Conservation (phyloP, 1,140 invertebrate genomes). For the Temnothorax nylanderi region DNA sequence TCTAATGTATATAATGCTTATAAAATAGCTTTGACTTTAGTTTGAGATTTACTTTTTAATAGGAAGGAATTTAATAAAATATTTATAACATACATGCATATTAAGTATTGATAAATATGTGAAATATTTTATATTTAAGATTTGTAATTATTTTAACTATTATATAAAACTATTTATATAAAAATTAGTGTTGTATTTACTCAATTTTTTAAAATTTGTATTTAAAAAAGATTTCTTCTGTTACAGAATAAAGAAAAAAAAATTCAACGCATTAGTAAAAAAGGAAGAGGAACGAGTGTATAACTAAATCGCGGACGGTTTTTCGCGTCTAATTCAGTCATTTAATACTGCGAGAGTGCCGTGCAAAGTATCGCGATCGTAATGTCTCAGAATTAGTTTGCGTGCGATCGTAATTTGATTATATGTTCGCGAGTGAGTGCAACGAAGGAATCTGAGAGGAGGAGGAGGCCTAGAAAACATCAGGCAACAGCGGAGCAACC, state of each 20-base stretch:
- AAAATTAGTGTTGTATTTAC: background rate
- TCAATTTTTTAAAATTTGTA: background rate
- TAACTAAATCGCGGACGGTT: background rate
- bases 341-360: background rate
- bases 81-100: background rate
- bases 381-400: too few species aligned
- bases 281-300: background rate
- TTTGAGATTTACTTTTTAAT: background rate
- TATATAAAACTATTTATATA: background rate
- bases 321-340: background rate
- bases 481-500: background rate
- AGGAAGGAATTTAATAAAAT: background rate
- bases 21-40: background rate
- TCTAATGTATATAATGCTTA: background rate
- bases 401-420: too few species aligned
- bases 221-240: background rate
- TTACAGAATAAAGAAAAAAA: background rate
- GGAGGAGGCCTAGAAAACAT: too few species aligned
- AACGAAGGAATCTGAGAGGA: too few species aligned
- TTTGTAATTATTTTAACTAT: background rate
- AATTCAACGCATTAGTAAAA: background rate
- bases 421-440: too few species aligned
- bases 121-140: background rate
- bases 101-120: too few species aligned
- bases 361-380: background rate